Evolutionary conservation across 2,797 vertebrate genomes (phyloP), one percentile per base, ranked within the genome.

Genomic region (Alosa sapidissima): DNA sequence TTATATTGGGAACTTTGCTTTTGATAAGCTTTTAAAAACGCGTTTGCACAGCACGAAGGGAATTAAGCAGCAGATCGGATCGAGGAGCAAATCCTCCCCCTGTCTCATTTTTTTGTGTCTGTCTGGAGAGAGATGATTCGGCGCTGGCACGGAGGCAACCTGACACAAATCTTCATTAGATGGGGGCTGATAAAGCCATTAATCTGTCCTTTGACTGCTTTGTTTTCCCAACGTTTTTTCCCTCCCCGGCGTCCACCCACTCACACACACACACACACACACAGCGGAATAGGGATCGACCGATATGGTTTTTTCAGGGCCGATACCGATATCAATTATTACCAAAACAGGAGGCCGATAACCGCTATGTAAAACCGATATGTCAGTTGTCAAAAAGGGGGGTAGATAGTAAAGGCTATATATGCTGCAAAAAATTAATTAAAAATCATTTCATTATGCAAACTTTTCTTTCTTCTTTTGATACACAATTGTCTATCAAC

Each of bases 151-250:
- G 87, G 89, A 91, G 89, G 91, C 92, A 91, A 91, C 89, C 45
- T 88, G 89, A 91, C 91, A 92, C 93, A 93, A 89, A 91, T 95
- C 93, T 93, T 94, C 91, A 94, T 94, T 95, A 93, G 92, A 94
- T 88, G 90, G 81, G 65, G 90, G 87, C 86, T 93, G 92, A 93
- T 94, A 93, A 94, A 78, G 92, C 89, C 92, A 92, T 94, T 94
- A 93, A 93, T 95, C 92, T 89, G 88, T 92, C 93, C 90, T 88
- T 90, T 88, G 86, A 85, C 86, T 89, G 89, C 91, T 92, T 92
- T 92, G 91, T 92, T 92, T 86, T 87, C 88, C 88, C 85, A 84
- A 84, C 28, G 92, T 91, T 91, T 90, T 92, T 92, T 90, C 19
- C 4, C 10, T 1, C 2, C 5, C 72, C 72, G 0, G 28, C 88